These are phyloP conservation scores for Euphydryas editha DNA, from an alignment of 2,888 invertebrate genomes.

Conservation along the genomic window DNA sequence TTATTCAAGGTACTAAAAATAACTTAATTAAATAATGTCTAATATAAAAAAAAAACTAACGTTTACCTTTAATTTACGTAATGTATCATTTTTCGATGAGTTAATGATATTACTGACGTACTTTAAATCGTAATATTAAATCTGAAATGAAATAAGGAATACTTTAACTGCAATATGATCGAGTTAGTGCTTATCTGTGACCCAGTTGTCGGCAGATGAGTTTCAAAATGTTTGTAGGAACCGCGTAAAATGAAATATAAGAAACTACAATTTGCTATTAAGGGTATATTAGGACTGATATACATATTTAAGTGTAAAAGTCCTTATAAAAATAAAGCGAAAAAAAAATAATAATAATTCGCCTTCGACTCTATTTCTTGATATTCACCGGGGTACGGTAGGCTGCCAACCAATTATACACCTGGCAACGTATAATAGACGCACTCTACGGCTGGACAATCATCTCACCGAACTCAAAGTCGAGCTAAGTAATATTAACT, in stretches of 20 bases:
- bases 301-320: no score
- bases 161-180: constrained; percentile 4
- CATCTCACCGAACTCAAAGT: no score
- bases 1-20: neutral
- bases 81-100: neutral
- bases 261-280: no score
- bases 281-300: no score
- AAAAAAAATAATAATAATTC: no score
- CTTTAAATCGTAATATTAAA: neutral
- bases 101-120: neutral
- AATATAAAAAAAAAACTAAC: neutral
- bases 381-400: no score
- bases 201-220: constrained; percentile 1
- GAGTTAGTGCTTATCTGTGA: constrained; percentile 8
- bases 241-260: neutral
- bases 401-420: neutral
- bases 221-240: constrained; percentile 4
- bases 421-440: no score
- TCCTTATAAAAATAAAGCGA: no score
- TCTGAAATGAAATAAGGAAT: constrained; percentile 4
- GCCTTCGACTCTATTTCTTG: neutral
- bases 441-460: no score
- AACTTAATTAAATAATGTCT: neutral
- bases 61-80: neutral
- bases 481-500: no score